Evolutionary conservation across 2,888 invertebrate genomes (phyloP).

Genomic region (Hipparchia sbordonii): DNA sequence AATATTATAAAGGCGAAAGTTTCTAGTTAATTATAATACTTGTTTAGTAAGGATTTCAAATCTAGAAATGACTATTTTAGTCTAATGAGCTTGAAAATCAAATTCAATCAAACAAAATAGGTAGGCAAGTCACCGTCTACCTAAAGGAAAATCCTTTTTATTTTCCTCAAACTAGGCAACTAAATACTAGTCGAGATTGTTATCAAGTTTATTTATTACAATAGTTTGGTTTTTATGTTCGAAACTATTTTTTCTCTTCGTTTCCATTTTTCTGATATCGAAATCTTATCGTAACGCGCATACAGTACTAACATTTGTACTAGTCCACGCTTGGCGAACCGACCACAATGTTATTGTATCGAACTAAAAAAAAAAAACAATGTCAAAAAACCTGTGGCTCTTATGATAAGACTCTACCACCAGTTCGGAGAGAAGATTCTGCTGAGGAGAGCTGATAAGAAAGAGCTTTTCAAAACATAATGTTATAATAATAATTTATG

Average conservation of each 20-base stretch:
- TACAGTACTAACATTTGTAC: background rate
- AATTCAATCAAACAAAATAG: background rate
- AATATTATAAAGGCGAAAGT: no score
- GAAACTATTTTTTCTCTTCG: conserved; percentile 9
- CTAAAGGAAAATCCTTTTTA: background rate
- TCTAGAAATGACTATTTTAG: background rate
- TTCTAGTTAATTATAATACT: no score
- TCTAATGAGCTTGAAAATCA: background rate
- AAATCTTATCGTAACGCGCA: background rate
- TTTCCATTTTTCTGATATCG: conserved; percentile 2
- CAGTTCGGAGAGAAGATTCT: no score
- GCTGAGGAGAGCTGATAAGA: no score
- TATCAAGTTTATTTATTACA: conserved; percentile 8
- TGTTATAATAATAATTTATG: no score
- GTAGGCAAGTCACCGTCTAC: background rate
- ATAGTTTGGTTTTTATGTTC: background rate
- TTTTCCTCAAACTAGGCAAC: background rate
- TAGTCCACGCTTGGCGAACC: no score
- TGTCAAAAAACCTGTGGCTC: no score
- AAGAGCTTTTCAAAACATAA: no score
- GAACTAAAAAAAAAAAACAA: no score
- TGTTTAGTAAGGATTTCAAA: background rate
- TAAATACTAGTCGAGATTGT: background rate
- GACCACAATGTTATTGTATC: no score
- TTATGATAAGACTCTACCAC: no score